Conservation (phyloP, 37 sponge, comb jelly and placozoan genomes). For the Amphimedon queenslandica region DNA sequence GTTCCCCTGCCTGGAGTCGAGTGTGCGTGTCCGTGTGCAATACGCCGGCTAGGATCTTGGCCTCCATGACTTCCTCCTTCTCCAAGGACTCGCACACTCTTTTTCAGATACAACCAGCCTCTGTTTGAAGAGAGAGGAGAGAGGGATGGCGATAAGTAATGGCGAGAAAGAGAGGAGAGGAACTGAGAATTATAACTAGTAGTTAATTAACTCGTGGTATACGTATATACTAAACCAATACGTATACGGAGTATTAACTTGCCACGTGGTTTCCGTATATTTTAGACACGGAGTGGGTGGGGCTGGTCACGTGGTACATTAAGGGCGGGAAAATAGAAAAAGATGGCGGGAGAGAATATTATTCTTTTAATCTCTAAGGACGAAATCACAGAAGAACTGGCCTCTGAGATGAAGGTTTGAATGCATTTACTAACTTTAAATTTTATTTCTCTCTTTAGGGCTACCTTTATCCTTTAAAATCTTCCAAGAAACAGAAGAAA, state of each 20-base stretch:
- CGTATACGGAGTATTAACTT: too few relatives aligned
- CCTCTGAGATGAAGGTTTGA: too few relatives aligned
- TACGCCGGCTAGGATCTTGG: conserved; percentile 41
- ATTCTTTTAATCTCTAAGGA: not conserved
- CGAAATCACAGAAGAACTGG: too few relatives aligned
- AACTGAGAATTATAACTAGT: not conserved
- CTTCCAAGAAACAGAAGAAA: not conserved
- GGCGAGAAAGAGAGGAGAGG: not conserved
- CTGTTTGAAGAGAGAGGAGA: not conserved
- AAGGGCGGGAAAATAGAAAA: not conserved
- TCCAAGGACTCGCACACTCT: too few relatives aligned
- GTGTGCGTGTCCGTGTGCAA: conserved; percentile 56
- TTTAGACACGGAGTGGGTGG: not conserved
- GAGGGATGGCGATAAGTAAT: not conserved
- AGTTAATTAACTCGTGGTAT: too few relatives aligned
- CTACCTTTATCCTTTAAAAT: not conserved
- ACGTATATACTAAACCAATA: too few relatives aligned
- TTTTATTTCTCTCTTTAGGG: too few relatives aligned
- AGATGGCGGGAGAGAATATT: not conserved
- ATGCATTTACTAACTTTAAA: too few relatives aligned
- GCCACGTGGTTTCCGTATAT: too few relatives aligned
- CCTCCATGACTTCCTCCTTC: too few relatives aligned
- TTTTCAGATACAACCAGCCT: too few relatives aligned
- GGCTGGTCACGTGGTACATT: not conserved
- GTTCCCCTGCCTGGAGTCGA: conserved; percentile 47